A percentile compares a stretch with the other conserved stretches of the same genome.
phyloP scores from a whole-genome alignment of 2,113 vertebrate species.

The Clarias gariepinus region DNA sequence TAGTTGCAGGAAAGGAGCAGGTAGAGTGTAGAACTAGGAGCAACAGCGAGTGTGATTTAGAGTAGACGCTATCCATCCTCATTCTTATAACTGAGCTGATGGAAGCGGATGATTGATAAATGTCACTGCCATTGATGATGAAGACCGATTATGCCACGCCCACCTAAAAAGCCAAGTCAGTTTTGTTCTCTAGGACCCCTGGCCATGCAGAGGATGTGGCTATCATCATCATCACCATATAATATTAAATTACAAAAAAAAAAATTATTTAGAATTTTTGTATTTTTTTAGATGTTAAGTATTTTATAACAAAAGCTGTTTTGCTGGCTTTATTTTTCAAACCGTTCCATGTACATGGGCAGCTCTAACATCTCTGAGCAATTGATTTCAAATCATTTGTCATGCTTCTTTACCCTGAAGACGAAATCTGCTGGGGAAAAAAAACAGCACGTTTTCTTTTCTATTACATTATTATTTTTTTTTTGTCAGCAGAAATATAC shows the following conservation, averaged over 20 bases:
- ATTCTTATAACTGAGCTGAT: neutral
- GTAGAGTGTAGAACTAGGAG: neutral
- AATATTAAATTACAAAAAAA: no score
- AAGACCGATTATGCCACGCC: neutral
- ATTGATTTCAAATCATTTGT: slow-evolving; percentile 28
- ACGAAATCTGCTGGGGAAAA: neutral
- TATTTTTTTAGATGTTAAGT: neutral
- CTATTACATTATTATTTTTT: neutral
- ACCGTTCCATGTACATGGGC: neutral
- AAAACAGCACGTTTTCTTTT: slow-evolving; percentile 26
- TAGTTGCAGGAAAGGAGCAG: neutral
- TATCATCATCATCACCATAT: neutral
- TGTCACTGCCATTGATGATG: neutral
- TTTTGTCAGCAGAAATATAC: neutral
- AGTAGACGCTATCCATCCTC: neutral
- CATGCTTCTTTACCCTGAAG: slow-evolving; percentile 10
- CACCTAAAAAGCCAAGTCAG: neutral
- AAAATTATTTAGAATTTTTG: neutral
- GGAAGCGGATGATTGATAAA: neutral
- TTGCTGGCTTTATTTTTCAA: neutral
- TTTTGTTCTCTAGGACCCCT: neutral
- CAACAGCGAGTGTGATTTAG: neutral
- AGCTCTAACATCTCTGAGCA: neutral
- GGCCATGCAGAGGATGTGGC: neutral
- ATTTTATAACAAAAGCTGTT: neutral